Conservation (phyloP, 2,797 vertebrate genomes). For the Odontamblyopus rebecca region DNA sequence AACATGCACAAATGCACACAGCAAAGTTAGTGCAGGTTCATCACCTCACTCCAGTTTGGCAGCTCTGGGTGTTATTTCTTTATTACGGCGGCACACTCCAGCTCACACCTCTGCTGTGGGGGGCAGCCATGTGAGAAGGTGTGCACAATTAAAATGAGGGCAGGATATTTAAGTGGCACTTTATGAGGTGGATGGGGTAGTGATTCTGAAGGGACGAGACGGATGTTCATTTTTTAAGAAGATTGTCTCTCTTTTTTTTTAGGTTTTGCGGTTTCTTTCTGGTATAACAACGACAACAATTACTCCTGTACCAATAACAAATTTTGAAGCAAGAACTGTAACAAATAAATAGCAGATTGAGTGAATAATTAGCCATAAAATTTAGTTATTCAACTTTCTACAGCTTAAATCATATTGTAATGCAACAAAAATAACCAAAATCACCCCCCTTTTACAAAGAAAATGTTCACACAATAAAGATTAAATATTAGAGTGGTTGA, state of each 20-base stretch:
- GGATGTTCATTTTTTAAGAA: background rate
- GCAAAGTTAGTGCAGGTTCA: slow-evolving; percentile 27
- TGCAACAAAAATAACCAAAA: too few relatives aligned
- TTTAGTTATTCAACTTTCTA: too few relatives aligned
- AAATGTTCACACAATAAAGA: too few relatives aligned
- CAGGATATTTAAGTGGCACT: slow-evolving; percentile 23
- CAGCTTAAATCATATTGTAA: too few relatives aligned
- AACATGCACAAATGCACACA: slow-evolving; percentile 37
- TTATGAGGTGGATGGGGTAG: background rate
- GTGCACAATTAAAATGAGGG: slow-evolving; percentile 38
- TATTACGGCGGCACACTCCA: slow-evolving; percentile 17
- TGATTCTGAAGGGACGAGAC: background rate
- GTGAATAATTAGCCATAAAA: too few relatives aligned
- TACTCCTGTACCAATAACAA: too few relatives aligned
- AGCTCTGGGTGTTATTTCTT: slow-evolving; percentile 21
- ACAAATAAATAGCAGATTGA: too few relatives aligned
- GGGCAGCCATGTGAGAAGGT: slow-evolving; percentile 32
- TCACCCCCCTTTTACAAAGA: too few relatives aligned
- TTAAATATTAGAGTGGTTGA: too few relatives aligned
- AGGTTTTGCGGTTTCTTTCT: background rate
- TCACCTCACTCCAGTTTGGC: slow-evolving; percentile 23
- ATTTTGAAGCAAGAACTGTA: too few relatives aligned
- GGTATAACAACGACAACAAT: too few relatives aligned
- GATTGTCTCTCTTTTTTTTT: background rate
- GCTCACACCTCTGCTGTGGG: slow-evolving; percentile 21